These are phyloP conservation scores for Rhagoletis zephyria DNA, from an alignment of 1,140 invertebrate species.

Conservation along the genomic window DNA sequence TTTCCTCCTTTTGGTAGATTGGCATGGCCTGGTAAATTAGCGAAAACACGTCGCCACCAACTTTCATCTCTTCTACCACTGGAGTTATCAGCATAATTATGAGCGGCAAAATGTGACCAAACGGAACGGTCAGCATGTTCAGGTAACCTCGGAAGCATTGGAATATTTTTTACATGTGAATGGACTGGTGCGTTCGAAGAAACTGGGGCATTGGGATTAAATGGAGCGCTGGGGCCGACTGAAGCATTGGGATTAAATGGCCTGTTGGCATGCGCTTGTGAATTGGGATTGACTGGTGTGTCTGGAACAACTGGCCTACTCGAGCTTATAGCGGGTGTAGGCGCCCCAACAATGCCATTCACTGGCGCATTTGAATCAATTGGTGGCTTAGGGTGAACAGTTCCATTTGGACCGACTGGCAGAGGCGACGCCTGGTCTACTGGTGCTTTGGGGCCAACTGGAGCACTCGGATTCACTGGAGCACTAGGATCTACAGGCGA, in stretches of 20 bases:
- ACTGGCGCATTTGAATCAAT: background rate
- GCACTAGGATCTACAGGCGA: constrained; percentile 11
- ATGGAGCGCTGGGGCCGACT: background rate
- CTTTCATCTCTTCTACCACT: background rate
- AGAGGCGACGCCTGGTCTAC: constrained; percentile 53
- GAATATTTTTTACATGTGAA: background rate
- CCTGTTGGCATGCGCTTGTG: constrained; percentile 50
- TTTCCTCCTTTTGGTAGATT: background rate
- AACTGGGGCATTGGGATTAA: constrained; percentile 55
- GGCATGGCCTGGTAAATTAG: background rate
- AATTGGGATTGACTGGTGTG: constrained; percentile 44
- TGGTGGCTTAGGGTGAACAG: constrained; percentile 54
- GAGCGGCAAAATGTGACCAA: background rate
- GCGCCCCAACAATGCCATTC: no score
- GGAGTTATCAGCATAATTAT: background rate
- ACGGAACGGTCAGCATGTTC: background rate
- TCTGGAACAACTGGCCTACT: background rate
- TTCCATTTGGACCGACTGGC: background rate
- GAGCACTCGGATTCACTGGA: constrained; percentile 53
- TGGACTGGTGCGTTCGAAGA: constrained; percentile 11
- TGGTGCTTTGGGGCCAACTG: constrained; percentile 56
- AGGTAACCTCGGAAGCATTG: constrained; percentile 1
- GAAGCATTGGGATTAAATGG: constrained; percentile 36
- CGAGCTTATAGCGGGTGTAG: no score
- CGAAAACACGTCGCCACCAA: background rate